Conservation (phyloP, 2,113 vertebrate species). For the Crotalus helleri region DNA sequence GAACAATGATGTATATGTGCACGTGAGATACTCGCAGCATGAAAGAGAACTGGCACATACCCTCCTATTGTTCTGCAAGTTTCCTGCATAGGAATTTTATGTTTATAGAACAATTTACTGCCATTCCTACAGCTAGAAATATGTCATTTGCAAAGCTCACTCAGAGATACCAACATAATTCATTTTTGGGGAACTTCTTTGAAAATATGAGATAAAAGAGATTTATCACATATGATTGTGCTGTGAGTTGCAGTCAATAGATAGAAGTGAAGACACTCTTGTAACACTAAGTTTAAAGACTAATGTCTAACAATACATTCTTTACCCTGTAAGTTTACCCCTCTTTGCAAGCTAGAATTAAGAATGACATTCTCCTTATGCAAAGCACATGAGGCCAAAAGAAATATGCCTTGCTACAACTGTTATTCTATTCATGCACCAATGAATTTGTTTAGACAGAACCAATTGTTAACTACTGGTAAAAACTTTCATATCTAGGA, state of each 20-base stretch:
- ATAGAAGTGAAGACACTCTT: neutral
- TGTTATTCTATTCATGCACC: neutral
- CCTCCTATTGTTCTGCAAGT: constrained; percentile 48
- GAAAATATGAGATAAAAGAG: neutral
- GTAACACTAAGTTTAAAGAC: neutral
- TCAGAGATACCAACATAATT: neutral
- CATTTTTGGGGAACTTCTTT: neutral
- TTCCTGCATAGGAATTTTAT: constrained; percentile 52
- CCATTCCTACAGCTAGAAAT: constrained; percentile 27
- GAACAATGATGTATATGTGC: neutral
- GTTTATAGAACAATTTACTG: constrained; percentile 38
- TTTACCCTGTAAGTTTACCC: neutral
- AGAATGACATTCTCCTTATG: neutral
- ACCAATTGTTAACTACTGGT: neutral
- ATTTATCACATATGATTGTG: neutral
- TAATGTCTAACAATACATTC: neutral
- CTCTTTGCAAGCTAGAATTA: neutral
- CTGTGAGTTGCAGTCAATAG: neutral
- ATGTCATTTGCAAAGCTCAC: neutral
- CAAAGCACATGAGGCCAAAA: neutral
- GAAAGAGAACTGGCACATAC: constrained; percentile 38
- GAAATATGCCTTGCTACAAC: neutral
- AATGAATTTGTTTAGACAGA: neutral
- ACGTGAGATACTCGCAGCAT: neutral
- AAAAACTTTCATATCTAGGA: neutral